Conservation (phyloP, 2,797 vertebrate genomes). For the Heterohyrax brucei region DNA sequence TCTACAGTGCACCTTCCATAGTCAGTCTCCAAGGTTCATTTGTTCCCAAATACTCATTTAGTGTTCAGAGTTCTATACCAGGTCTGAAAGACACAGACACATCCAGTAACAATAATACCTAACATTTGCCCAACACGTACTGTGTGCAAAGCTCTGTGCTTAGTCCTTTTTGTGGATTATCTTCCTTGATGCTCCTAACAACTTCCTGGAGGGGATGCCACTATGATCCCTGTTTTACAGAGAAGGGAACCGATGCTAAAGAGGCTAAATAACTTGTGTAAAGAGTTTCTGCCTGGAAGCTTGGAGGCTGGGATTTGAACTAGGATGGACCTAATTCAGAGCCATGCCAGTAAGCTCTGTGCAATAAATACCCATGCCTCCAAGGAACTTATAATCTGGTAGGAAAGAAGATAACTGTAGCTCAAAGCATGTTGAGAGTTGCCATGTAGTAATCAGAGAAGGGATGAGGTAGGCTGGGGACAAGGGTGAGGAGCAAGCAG, state of each 20-base stretch:
- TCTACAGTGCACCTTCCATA: neutral
- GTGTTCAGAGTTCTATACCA: neutral
- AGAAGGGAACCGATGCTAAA: neutral
- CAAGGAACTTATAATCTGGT: neutral
- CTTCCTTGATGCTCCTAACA: neutral
- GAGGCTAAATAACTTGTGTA: neutral
- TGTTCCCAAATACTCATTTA: conserved; percentile 74
- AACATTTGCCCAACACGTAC: conserved; percentile 48
- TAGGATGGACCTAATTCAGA: neutral
- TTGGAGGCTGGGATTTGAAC: neutral
- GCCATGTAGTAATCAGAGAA: neutral
- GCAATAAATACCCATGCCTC: neutral
- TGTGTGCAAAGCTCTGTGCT: conserved; percentile 18
- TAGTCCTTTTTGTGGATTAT: neutral
- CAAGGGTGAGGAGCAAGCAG: neutral
- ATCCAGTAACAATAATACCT: neutral
- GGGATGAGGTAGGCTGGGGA: no score
- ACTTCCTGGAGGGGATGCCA: neutral
- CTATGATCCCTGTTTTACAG: neutral
- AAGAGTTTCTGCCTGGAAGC: neutral
- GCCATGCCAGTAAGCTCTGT: neutral
- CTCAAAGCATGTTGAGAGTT: neutral
- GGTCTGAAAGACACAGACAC: neutral
- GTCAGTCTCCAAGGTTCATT: conserved; percentile 11
- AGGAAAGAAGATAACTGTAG: neutral